Percentiles rank a stretch among this genome's conserved stretches.
phyloP scores from a whole-genome alignment of 2,888 invertebrate species.

The Coleophora flavipennella region DNA sequence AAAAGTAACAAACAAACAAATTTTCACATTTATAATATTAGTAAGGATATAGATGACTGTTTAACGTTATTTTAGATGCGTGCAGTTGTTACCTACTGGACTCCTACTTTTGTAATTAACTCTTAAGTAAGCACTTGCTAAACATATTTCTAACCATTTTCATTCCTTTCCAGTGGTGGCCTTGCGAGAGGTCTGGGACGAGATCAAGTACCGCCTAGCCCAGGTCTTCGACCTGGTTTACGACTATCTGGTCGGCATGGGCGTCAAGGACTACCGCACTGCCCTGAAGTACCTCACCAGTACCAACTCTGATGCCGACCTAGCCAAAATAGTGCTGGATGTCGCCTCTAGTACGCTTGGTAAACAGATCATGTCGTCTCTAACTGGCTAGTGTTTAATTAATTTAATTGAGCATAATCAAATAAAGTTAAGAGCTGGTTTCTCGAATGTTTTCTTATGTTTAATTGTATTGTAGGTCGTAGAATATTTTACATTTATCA shows the following conservation, averaged over 20 bases:
- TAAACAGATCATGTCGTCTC: slow-evolving; percentile 41
- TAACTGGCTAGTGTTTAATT: slow-evolving; percentile 3
- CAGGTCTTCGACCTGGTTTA: slow-evolving; percentile 56
- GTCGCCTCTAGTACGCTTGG: slow-evolving; percentile 40
- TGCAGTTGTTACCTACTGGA: too few species aligned
- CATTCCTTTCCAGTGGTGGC: slow-evolving; percentile 38
- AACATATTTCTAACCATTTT: slow-evolving; percentile 1
- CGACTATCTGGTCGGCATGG: slow-evolving; percentile 53
- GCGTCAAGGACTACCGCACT: slow-evolving; percentile 44
- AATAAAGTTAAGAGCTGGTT: too few species aligned
- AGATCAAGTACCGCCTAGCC: slow-evolving; percentile 38
- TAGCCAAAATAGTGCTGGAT: slow-evolving; percentile 45
- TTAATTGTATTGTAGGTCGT: too few species aligned
- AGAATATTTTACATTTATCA: too few species aligned
- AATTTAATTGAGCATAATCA: too few species aligned
- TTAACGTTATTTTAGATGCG: too few species aligned
- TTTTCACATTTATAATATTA: too few species aligned
- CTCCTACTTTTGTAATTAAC: too few species aligned
- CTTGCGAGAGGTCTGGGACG: slow-evolving; percentile 54
- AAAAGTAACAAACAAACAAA: too few species aligned
- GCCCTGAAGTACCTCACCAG: slow-evolving; percentile 38
- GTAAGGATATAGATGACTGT: too few species aligned
- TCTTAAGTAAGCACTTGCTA: too few species aligned
- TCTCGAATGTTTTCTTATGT: too few species aligned
- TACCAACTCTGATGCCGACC: slow-evolving; percentile 26